phyloP scores from a whole-genome alignment of 2,888 invertebrate species.

The Dicranocentrus wangi region DNA sequence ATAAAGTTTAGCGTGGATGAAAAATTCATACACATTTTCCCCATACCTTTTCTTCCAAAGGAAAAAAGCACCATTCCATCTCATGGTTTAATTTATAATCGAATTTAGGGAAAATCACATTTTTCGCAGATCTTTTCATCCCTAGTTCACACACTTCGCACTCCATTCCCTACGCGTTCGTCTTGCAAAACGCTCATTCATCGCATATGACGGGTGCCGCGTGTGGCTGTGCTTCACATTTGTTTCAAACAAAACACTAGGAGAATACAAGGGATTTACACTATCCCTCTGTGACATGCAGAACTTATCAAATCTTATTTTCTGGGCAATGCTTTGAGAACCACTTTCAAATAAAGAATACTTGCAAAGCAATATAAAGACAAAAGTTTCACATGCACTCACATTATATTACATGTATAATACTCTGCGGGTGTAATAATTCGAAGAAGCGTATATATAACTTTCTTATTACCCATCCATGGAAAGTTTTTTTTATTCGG shows the following conservation, averaged over 20 bases:
- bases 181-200: constrained; percentile 1
- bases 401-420: no score
- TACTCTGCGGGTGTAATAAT: no score
- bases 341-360: background rate
- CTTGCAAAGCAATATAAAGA: no score
- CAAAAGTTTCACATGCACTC: no score
- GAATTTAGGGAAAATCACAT: constrained; percentile 29
- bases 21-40: constrained; percentile 7
- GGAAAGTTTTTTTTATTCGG: no score
- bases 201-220: constrained; percentile 4
- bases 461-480: no score
- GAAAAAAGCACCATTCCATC: background rate
- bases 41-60: background rate
- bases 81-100: constrained; percentile 36
- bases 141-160: constrained; percentile 9
- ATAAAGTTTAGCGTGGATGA: constrained; percentile 36
- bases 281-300: background rate
- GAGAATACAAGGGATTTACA: background rate
- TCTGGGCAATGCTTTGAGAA: constrained; percentile 8
- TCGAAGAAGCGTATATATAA: no score
- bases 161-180: background rate
- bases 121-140: constrained; percentile 2
- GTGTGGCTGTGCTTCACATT: background rate
- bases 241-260: background rate
- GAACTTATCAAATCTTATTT: background rate